These are phyloP conservation scores for Arenaria interpres DNA, from an alignment of 2,113 vertebrate species.

Conservation along the genomic window DNA sequence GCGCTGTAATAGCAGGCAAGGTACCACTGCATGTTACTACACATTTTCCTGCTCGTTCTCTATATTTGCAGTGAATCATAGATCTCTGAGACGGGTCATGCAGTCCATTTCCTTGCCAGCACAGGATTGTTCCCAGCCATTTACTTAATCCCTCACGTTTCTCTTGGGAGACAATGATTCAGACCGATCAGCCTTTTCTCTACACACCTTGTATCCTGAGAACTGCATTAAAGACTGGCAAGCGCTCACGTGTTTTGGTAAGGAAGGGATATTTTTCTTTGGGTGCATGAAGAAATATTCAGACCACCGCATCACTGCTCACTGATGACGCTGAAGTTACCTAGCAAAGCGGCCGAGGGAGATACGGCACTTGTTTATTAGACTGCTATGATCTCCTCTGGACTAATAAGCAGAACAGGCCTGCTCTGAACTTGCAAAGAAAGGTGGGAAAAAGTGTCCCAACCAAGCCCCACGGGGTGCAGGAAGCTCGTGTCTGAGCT, in stretches of 20 bases:
- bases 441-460: not conserved
- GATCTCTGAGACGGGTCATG: constrained; percentile 27
- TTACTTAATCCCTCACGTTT: constrained; percentile 22
- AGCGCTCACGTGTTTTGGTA: not conserved
- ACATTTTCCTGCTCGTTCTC: not conserved
- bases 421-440: not conserved
- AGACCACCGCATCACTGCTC: not conserved
- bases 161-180: constrained; percentile 30
- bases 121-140: constrained; percentile 13
- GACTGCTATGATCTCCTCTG: not conserved
- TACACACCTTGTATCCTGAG: not conserved
- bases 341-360: not conserved
- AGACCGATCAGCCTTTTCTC: not conserved
- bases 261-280: not conserved
- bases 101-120: constrained; percentile 39
- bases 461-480: not conserved
- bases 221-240: not conserved
- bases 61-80: constrained; percentile 42
- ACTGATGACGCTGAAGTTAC: not conserved
- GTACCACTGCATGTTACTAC: constrained; percentile 46
- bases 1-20: not conserved
- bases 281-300: not conserved
- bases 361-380: not conserved
- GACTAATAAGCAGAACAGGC: not conserved
- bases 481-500: not conserved